Evolutionary conservation across 53 echinoderm and acorn worm genomes (phyloP).

Genomic region (Echinarachnius parma): DNA sequence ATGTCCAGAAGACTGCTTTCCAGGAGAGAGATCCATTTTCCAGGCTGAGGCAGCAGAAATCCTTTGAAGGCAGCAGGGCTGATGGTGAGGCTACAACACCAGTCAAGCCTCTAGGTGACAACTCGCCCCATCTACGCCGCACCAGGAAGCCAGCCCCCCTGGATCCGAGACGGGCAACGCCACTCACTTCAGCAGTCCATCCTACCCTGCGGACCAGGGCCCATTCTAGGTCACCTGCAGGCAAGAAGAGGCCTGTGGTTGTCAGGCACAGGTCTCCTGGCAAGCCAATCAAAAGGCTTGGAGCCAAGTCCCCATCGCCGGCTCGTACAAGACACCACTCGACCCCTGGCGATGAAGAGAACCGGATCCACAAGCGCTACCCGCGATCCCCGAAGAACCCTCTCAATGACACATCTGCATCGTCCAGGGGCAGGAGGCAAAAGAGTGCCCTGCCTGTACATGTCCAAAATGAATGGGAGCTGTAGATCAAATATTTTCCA

Average conservation of each 20-base stretch:
- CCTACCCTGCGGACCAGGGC: background rate
- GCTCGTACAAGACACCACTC: background rate
- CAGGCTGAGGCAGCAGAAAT: slow-evolving; percentile 10
- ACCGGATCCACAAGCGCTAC: slow-evolving; percentile 59
- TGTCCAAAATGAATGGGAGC: slow-evolving; percentile 58
- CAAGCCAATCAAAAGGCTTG: slow-evolving; percentile 33
- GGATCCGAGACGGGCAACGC: slow-evolving; percentile 31
- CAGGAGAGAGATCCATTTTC: slow-evolving; percentile 25
- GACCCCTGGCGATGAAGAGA: slow-evolving; percentile 7
- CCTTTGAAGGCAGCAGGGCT: slow-evolving; percentile 2
- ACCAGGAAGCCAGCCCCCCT: slow-evolving; percentile 35
- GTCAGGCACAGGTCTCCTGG: slow-evolving; percentile 33
- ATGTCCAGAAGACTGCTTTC: slow-evolving; percentile 19
- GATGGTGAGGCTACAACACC: slow-evolving; percentile 9
- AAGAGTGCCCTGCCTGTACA: slow-evolving; percentile 47
- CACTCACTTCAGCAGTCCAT: slow-evolving; percentile 15
- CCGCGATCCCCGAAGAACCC: slow-evolving; percentile 85
- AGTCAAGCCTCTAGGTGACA: slow-evolving; percentile 27
- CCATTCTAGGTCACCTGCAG: background rate
- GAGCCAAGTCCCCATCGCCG: slow-evolving; percentile 30
- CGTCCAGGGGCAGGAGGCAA: slow-evolving; percentile 34
- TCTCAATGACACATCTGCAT: background rate
- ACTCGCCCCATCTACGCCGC: slow-evolving; percentile 22
- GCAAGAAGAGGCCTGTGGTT: background rate
- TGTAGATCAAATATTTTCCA: too few relatives aligned